A percentile compares a stretch with the other conserved stretches of the same genome.
These are phyloP conservation scores for Bombus superbus DNA, from an alignment of 1,140 invertebrate genomes.

Conservation along the genomic window DNA sequence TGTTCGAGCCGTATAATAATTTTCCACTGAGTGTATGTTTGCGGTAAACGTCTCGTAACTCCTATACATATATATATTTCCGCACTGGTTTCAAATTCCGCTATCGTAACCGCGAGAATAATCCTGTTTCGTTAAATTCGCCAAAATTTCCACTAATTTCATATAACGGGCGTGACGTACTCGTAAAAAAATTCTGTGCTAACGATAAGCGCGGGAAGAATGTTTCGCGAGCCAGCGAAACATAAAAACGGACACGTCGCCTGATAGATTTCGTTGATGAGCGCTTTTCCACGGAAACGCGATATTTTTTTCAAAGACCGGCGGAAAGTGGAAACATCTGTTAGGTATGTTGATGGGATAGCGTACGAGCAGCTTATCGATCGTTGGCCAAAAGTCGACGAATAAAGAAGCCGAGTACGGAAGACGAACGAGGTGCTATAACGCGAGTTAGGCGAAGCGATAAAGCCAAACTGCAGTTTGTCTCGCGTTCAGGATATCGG, in stretches of 20 bases:
- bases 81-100: too few species aligned
- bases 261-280: not conserved
- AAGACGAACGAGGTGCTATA: constrained; percentile 51
- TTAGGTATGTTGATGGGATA: not conserved
- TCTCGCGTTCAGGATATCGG: constrained; percentile 37
- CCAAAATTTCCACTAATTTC: too few species aligned
- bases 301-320: not conserved
- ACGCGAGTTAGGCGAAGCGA: constrained; percentile 37
- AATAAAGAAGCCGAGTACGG: constrained; percentile 37
- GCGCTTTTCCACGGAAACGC: too few species aligned
- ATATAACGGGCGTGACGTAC: too few species aligned
- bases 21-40: too few species aligned
- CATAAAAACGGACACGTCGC: not conserved
- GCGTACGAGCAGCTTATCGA: not conserved
- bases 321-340: not conserved
- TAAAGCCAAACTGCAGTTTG: constrained; percentile 55
- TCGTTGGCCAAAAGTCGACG: not conserved
- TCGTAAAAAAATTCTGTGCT: too few species aligned
- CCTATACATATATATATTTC: too few species aligned
- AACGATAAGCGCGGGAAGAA: too few species aligned
- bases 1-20: too few species aligned
- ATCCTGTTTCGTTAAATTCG: too few species aligned
- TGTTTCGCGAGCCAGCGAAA: not conserved
- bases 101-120: too few species aligned
- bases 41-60: too few species aligned